Conservation (phyloP, 1,140 invertebrate species). For the Parasteatoda tepidariorum region DNA sequence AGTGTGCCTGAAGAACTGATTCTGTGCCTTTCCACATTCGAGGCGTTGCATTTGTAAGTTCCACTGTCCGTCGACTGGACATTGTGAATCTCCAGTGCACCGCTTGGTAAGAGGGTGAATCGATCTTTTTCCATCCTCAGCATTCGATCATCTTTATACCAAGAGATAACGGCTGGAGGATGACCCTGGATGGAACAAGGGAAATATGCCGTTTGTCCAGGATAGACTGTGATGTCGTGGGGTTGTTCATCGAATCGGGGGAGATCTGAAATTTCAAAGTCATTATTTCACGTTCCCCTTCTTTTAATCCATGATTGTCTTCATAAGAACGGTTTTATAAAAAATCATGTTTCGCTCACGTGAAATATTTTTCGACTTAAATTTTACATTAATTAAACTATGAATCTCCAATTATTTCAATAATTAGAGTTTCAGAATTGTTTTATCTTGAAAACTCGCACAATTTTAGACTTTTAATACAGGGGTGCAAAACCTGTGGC, state of each 20-base stretch:
- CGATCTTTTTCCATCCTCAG: conserved; percentile 78
- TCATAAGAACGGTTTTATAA: too few relatives aligned
- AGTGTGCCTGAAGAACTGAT: conserved; percentile 79
- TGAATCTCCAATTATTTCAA: too few relatives aligned
- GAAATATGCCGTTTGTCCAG: conserved; percentile 76
- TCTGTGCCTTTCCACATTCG: conserved; percentile 73
- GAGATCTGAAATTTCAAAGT: conserved; percentile 72
- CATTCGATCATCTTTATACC: conserved; percentile 82
- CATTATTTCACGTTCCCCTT: too few relatives aligned
- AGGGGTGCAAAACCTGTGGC: too few relatives aligned
- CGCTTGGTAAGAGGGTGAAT: conserved; percentile 80
- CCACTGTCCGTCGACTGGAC: conserved; percentile 80
- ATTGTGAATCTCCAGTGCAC: conserved; percentile 86
- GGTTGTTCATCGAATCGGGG: conserved; percentile 77
- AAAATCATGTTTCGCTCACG: too few relatives aligned
- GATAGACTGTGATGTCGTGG: conserved; percentile 75
- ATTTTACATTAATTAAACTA: too few relatives aligned
- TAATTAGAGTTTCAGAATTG: too few relatives aligned
- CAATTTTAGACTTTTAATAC: too few relatives aligned
- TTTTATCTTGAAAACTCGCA: too few relatives aligned
- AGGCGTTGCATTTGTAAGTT: conserved; percentile 80
- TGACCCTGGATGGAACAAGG: conserved; percentile 71
- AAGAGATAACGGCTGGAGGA: conserved; percentile 75
- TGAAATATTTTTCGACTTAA: too few relatives aligned
- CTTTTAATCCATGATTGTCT: too few relatives aligned